Base-by-base conservation (phyloP, 1,140 invertebrate genomes). In the Drosophila baimaii region DNA sequence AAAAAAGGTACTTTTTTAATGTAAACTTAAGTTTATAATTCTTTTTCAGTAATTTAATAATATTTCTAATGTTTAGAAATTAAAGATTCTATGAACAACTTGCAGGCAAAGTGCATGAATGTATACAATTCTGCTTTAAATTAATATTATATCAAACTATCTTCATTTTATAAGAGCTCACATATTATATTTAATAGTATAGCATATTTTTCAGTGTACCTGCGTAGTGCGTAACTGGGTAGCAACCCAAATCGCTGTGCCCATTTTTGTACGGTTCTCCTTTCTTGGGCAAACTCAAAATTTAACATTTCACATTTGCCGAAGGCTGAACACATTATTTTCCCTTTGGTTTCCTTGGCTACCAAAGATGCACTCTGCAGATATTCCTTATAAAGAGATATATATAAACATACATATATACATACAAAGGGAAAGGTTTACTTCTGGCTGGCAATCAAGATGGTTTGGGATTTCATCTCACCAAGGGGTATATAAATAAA, bases 301-400 rank as follows among this genome's bases (percentile, higher is more conserved):
- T 41, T 68, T 12, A 47, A 39, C 64, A 65, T 69, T 69, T 69
- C 35, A 69, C 65, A 69, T 69, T 66, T 35, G 35, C 65, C 62
- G n/a, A 63, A 39, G 65, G 65, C 62, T 25, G 21, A 35, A 47
- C 33, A 59, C 27, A 49, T 29, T 49, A 35, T 41, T 35, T 39
- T 49, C 15, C 27, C 13, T 41, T 19, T 31, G 33, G 44, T 43
- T 69, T 66, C 35, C 62, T 69, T 63, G 57, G 19, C 44, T 31
- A 49, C 64, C 57, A 68, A 68, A 47, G 57, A 68, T 68, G 25
- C 64, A 31, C 21, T 35, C 46, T 12, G n/a, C 35, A 66, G 35
- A 52, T 69, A 44, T 29, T 21, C 29, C 46, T 25, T 51, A 49
- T 66, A 51, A 47, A 52, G 21, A 66, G 46, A 52, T 43, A 39